These are phyloP conservation scores for Phylloscopus whistleri DNA, from an alignment of 2,113 vertebrate species.

Conservation along the genomic window DNA sequence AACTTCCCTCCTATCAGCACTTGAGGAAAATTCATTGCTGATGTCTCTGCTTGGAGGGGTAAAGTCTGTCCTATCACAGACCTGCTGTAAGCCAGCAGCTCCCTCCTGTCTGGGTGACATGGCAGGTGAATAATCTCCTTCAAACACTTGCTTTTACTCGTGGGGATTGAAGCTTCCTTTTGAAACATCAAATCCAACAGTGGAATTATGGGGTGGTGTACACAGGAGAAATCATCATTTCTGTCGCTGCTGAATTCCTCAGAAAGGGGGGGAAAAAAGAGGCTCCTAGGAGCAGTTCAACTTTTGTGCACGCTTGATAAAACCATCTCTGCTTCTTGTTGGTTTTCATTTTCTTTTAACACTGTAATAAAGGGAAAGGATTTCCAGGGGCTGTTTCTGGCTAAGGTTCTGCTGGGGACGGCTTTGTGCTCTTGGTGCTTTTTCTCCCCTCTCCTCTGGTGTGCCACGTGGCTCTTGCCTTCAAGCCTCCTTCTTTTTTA, in stretches of 20 bases:
- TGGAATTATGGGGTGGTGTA: constrained; percentile 12
- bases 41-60: background rate
- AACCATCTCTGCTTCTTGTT: background rate
- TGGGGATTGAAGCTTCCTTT: background rate
- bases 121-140: constrained; percentile 30
- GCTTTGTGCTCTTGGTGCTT: background rate
- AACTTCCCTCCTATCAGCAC: background rate
- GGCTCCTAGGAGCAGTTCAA: background rate
- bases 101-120: background rate
- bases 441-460: background rate
- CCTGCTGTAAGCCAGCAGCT: background rate
- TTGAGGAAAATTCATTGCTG: background rate
- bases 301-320: background rate
- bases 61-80: background rate
- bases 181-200: background rate
- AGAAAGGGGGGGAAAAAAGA: background rate
- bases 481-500: background rate
- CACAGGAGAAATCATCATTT: background rate
- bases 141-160: background rate
- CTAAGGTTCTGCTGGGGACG: background rate
- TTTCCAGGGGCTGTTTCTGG: background rate
- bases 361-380: background rate
- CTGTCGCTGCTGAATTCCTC: background rate
- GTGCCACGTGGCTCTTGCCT: background rate
- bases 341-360: background rate